phyloP scores from a whole-genome alignment of 2,797 vertebrate species.

The Potorous gilbertii region DNA sequence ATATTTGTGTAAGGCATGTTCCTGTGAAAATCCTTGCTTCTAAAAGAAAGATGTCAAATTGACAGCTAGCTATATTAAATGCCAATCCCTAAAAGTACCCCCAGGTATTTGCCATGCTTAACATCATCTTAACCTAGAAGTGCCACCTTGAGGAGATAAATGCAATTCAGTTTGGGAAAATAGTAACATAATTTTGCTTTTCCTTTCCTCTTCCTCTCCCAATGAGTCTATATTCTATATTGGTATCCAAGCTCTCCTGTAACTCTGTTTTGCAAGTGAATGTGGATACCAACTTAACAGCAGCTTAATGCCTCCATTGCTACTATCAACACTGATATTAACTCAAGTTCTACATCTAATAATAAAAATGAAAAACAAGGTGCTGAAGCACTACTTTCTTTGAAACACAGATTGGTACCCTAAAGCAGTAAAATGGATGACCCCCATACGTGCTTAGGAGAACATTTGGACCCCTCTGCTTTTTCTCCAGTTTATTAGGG shows the following conservation, averaged over 20 bases:
- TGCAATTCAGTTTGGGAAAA: neutral
- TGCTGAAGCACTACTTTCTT: neutral
- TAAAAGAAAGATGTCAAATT: neutral
- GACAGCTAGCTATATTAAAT: neutral
- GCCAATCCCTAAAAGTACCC: neutral
- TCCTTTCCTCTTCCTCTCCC: neutral
- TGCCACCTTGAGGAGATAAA: neutral
- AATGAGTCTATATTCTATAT: neutral
- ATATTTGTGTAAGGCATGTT: neutral
- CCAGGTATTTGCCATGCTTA: neutral
- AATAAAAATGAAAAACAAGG: neutral
- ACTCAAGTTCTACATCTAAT: neutral
- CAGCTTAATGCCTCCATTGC: neutral
- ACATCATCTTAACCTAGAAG: neutral
- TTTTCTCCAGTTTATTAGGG: neutral
- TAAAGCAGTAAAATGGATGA: neutral
- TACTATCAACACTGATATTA: neutral
- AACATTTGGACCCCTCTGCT: neutral
- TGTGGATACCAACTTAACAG: neutral
- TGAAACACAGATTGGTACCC: neutral
- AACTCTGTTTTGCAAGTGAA: conserved; percentile 1
- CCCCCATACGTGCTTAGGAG: too few relatives aligned
- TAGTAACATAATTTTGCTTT: neutral
- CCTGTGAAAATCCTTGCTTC: neutral
- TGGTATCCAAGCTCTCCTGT: neutral